Conservation (phyloP, 2,888 invertebrate species). For the Drosophila nigritarsus region DNA sequence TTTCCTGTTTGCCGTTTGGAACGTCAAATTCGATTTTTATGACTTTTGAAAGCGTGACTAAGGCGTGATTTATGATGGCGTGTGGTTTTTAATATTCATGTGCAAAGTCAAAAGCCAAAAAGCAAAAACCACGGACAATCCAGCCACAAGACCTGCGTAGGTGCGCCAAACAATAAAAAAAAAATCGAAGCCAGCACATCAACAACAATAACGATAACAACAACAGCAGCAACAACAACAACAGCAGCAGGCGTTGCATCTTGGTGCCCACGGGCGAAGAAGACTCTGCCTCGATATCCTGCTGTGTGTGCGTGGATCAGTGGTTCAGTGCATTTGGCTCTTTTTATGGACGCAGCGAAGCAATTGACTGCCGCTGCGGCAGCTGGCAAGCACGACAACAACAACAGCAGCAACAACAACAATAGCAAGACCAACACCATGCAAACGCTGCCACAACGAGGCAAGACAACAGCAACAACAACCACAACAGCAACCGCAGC, state of each 20-base stretch:
- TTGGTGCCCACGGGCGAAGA: slow-evolving; percentile 60
- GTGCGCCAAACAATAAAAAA: slow-evolving; percentile 81
- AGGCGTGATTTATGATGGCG: slow-evolving; percentile 85
- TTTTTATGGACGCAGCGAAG: slow-evolving; percentile 75
- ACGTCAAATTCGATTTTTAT: slow-evolving; percentile 84
- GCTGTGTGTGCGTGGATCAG: slow-evolving; percentile 71
- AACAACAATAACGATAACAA: slow-evolving; percentile 35
- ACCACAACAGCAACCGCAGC: slow-evolving; percentile 27
- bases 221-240: slow-evolving; percentile 33
- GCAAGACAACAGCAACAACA: slow-evolving; percentile 21
- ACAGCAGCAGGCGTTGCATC: slow-evolving; percentile 60
- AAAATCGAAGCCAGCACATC: slow-evolving; percentile 40
- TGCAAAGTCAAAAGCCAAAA: slow-evolving; percentile 69
- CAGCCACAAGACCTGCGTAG: slow-evolving; percentile 68
- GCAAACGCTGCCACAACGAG: slow-evolving; percentile 36
- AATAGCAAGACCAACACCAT: slow-evolving; percentile 26
- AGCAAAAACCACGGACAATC: slow-evolving; percentile 22
- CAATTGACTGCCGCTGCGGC: slow-evolving; percentile 71
- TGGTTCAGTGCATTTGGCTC: slow-evolving; percentile 65
- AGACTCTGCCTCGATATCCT: slow-evolving; percentile 67
- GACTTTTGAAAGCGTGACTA: slow-evolving; percentile 85
- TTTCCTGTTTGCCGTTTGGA: slow-evolving; percentile 47
- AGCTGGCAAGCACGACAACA: slow-evolving; percentile 51
- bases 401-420: slow-evolving; percentile 40
- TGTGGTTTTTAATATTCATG: slow-evolving; percentile 85